Evolutionary conservation across 2,888 invertebrate species (phyloP).

Genomic region (Lasioglossum morio): DNA sequence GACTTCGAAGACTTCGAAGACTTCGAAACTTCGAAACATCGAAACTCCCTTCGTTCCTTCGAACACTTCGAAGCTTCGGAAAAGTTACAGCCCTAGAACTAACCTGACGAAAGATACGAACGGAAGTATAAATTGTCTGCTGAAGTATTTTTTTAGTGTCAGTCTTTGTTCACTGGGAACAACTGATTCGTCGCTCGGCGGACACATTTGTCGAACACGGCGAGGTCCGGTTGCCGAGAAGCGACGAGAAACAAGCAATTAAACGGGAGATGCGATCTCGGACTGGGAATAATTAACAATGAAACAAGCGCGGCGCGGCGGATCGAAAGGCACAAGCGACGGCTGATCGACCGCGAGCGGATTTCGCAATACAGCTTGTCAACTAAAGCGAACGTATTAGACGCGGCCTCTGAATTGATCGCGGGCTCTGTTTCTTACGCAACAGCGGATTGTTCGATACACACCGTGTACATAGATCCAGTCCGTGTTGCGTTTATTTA

Average conservation of each 20-base stretch:
- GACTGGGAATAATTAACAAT: conserved; percentile 37
- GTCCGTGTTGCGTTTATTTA: conserved; percentile 54
- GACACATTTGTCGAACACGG: background rate
- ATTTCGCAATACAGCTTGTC: conserved; percentile 52
- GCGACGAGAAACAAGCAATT: conserved; percentile 14
- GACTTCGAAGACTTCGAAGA: too few species aligned
- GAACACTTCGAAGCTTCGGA: too few species aligned
- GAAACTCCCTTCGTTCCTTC: too few species aligned
- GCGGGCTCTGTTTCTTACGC: conserved; percentile 34
- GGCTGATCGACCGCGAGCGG: conserved; percentile 1
- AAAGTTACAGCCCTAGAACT: too few species aligned
- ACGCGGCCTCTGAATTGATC: conserved; percentile 26
- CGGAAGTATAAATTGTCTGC: background rate
- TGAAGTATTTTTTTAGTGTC: background rate
- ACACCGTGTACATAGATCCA: conserved; percentile 42
- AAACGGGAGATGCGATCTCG: conserved; percentile 26
- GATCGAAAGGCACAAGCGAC: conserved; percentile 31
- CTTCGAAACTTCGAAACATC: too few species aligned
- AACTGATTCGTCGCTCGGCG: background rate
- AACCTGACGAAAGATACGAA: too few species aligned
- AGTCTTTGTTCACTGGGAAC: background rate
- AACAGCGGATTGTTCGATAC: conserved; percentile 46
- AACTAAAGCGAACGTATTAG: conserved; percentile 26
- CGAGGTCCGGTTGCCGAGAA: background rate
- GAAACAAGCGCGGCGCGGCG: conserved; percentile 19